Percentiles rank a stretch among this genome's conserved stretches.
These are phyloP conservation scores for Anoplopoma fimbria DNA, from an alignment of 2,113 vertebrate species.

Conservation along the genomic window DNA sequence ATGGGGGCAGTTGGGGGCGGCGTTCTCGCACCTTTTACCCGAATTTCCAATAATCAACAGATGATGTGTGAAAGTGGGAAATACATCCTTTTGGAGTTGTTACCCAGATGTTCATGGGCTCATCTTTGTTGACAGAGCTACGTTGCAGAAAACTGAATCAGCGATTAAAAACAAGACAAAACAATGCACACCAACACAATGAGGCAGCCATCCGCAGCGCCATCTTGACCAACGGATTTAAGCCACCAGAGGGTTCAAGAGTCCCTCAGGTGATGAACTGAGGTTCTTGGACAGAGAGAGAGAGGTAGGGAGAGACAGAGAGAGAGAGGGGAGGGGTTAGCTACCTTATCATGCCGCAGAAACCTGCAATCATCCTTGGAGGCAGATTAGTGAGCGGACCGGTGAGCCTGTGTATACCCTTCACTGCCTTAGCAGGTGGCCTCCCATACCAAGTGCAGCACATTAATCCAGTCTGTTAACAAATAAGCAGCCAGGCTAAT, in stretches of 20 bases:
- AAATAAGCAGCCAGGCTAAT: conserved; percentile 79
- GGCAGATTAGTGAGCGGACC: conserved; percentile 75
- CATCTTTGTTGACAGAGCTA: no score
- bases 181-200: neutral
- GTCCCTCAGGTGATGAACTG: conserved; percentile 55
- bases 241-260: conserved; percentile 61
- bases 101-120: neutral
- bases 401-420: conserved; percentile 73
- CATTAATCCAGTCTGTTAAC: conserved; percentile 79
- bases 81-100: neutral
- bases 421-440: conserved; percentile 76
- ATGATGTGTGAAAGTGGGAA: neutral
- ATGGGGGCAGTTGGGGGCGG: neutral
- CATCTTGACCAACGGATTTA: conserved; percentile 37
- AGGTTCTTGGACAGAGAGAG: conserved; percentile 56
- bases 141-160: neutral
- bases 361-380: conserved; percentile 75
- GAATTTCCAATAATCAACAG: neutral
- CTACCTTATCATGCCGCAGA: conserved; percentile 67
- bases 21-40: neutral
- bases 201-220: neutral
- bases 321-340: neutral
- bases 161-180: neutral
- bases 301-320: neutral
- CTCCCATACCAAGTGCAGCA: conserved; percentile 73